Percentiles rank a stretch among this genome's conserved stretches.
These are phyloP conservation scores for Callinectes sapidus DNA, from an alignment of 2,888 invertebrate genomes.

Conservation along the genomic window DNA sequence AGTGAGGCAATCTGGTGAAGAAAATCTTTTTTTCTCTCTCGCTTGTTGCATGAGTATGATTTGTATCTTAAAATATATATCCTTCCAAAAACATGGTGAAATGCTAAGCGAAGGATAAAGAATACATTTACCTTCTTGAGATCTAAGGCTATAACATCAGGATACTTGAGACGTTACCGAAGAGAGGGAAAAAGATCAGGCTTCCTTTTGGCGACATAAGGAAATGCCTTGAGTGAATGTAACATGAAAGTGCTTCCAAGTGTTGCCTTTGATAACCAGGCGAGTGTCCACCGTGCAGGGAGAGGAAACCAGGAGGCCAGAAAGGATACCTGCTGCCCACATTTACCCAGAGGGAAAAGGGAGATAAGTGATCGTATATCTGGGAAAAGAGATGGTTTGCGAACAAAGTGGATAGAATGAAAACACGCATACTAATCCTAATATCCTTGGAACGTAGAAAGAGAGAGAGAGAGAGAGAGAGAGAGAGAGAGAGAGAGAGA, in stretches of 20 bases:
- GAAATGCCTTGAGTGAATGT: neutral
- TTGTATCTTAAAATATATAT: too few relatives aligned
- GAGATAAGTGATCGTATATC: neutral
- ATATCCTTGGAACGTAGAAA: neutral
- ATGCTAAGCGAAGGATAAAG: neutral
- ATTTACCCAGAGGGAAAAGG: too few relatives aligned
- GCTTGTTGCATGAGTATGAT: neutral
- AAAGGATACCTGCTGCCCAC: neutral
- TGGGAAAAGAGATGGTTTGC: neutral
- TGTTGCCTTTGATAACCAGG: neutral
- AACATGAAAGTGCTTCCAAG: neutral
- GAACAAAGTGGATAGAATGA: neutral
- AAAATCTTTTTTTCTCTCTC: neutral
- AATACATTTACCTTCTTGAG: neutral
- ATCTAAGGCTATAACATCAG: neutral
- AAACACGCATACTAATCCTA: neutral
- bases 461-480: constrained; percentile 42
- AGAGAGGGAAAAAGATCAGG: neutral
- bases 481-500: constrained; percentile 47
- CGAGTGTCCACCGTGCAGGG: neutral
- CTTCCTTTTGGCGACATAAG: neutral
- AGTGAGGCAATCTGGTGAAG: neutral
- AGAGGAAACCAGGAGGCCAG: neutral
- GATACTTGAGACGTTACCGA: neutral
- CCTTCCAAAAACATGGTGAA: neutral